phyloP scores from a whole-genome alignment of 2,888 invertebrate species.

The Lycocerus yunnanus region DNA sequence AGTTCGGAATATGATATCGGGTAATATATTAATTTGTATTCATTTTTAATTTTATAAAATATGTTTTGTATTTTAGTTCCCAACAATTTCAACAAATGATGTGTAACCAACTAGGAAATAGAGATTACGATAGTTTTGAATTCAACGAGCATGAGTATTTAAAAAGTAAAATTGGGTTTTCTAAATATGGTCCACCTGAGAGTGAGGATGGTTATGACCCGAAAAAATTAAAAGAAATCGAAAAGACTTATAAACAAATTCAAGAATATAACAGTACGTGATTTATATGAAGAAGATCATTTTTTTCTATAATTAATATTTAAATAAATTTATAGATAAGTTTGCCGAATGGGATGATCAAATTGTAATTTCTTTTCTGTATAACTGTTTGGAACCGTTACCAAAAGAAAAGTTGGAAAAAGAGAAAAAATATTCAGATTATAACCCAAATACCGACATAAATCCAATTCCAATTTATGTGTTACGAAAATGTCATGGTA shows the following conservation, averaged over 20 bases:
- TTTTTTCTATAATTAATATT: neutral
- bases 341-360: slow-evolving; percentile 28
- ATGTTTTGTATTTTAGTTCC: slow-evolving; percentile 34
- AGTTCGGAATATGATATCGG: slow-evolving; percentile 35
- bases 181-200: slow-evolving; percentile 60
- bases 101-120: slow-evolving; percentile 62
- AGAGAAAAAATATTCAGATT: slow-evolving; percentile 41
- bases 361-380: slow-evolving; percentile 28
- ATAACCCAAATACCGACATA: slow-evolving; percentile 47
- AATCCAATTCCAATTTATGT: slow-evolving; percentile 48
- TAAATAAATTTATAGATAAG: slow-evolving; percentile 10
- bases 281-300: neutral
- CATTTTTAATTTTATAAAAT: neutral
- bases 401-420: slow-evolving; percentile 42
- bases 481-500: slow-evolving; percentile 46
- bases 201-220: slow-evolving; percentile 53
- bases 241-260: slow-evolving; percentile 41
- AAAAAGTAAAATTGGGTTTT: slow-evolving; percentile 62
- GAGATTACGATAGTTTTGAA: slow-evolving; percentile 62
- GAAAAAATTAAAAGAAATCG: slow-evolving; percentile 40
- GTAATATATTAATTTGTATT: slow-evolving; percentile 11
- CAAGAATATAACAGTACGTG: slow-evolving; percentile 32
- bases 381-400: slow-evolving; percentile 42
- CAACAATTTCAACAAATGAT: slow-evolving; percentile 60
- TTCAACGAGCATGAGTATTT: slow-evolving; percentile 57